Conservation (phyloP, 2,113 vertebrate species). For the Psittacus erithacus region DNA sequence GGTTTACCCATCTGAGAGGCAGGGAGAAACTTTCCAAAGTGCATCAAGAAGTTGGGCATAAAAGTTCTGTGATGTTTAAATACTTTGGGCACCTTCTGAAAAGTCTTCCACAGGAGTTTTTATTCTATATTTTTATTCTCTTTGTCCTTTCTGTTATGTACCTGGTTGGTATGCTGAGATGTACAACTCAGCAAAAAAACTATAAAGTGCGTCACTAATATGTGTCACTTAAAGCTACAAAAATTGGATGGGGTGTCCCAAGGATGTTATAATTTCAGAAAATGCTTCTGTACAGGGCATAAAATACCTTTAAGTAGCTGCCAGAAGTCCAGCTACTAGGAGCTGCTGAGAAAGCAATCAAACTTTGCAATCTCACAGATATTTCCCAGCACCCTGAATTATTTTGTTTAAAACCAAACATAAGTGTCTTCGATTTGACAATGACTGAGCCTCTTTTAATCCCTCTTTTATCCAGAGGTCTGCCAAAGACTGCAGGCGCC, state of each 20-base stretch:
- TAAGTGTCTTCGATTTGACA: neutral
- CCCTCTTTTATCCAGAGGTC: constrained; percentile 51
- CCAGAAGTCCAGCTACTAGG: neutral
- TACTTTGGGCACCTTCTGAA: neutral
- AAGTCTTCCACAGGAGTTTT: neutral
- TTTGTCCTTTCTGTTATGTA: neutral
- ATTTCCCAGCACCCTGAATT: neutral
- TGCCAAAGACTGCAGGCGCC: constrained; percentile 75
- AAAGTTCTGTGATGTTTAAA: neutral
- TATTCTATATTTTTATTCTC: neutral
- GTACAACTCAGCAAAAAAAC: neutral
- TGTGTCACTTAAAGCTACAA: neutral
- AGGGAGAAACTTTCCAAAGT: neutral
- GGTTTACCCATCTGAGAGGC: neutral
- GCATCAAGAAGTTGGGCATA: neutral
- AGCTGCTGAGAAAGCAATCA: neutral
- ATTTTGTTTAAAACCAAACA: neutral
- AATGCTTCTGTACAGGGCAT: neutral
- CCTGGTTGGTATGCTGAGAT: neutral
- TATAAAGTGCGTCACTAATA: neutral
- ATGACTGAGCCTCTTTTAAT: neutral
- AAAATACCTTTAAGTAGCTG: neutral
- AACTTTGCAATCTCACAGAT: neutral
- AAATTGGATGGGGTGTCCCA: neutral
- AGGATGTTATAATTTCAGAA: neutral